phyloP scores from a whole-genome alignment of 1,140 invertebrate genomes.

The Hylaeus anthracinus region DNA sequence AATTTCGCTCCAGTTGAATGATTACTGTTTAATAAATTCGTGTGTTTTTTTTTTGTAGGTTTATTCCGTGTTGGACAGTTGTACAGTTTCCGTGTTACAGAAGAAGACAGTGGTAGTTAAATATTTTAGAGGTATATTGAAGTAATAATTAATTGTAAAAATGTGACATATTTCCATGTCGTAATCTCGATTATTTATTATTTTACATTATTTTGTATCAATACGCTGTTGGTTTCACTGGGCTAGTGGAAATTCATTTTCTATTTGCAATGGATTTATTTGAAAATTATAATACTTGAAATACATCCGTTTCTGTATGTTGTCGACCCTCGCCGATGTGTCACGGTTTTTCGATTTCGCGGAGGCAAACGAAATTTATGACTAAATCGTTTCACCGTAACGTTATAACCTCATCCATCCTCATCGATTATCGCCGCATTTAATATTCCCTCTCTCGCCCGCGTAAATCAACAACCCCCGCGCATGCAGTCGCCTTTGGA shows the following conservation, averaged over 20 bases:
- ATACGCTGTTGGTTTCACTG: too few species aligned
- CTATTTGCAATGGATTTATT: not conserved
- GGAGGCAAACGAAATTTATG: constrained; percentile 61
- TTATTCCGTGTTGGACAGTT: too few species aligned
- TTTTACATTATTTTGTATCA: too few species aligned
- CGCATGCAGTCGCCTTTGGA: constrained; percentile 43
- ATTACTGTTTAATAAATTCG: not conserved
- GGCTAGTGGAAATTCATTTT: not conserved
- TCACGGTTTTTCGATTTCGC: constrained; percentile 59
- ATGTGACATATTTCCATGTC: too few species aligned
- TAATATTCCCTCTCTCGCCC: constrained; percentile 57
- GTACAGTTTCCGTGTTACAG: too few species aligned
- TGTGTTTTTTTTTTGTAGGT: too few species aligned
- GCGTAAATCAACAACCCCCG: constrained; percentile 50
- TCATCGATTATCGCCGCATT: constrained; percentile 64
- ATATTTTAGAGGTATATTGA: too few species aligned
- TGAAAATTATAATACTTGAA: not conserved
- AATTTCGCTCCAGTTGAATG: not conserved
- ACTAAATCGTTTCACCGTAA: constrained; percentile 55
- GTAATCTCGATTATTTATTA: too few species aligned
- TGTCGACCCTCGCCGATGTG: constrained; percentile 1
- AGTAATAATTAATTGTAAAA: too few species aligned
- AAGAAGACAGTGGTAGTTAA: too few species aligned
- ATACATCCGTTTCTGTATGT: constrained; percentile 37
- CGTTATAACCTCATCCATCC: constrained; percentile 62